Percentiles rank a stretch among this genome's conserved stretches.
phyloP scores from a whole-genome alignment of 2,888 invertebrate genomes.

The Tortricodes alternella region DNA sequence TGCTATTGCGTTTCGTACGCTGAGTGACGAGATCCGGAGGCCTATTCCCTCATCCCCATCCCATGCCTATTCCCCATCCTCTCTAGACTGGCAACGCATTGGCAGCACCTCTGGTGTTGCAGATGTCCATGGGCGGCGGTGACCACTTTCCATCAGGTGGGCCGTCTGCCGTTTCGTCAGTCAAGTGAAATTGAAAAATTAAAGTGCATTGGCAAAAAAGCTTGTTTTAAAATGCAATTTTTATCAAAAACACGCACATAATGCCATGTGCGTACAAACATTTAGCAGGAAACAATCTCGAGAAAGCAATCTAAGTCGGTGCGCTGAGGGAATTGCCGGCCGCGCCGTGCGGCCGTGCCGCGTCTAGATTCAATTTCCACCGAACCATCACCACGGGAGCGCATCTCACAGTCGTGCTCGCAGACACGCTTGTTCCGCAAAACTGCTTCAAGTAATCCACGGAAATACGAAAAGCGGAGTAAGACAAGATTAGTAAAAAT shows the following conservation, averaged over 20 bases:
- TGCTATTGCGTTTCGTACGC: no score
- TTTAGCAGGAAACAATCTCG: conserved; percentile 36
- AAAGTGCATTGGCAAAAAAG: no score
- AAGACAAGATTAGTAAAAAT: not conserved
- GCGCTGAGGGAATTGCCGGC: conserved; percentile 68
- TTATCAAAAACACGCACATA: not conserved
- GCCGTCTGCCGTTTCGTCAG: no score
- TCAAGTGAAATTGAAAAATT: no score
- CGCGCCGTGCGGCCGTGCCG: conserved; percentile 41
- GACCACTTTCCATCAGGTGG: no score
- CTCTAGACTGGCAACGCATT: no score
- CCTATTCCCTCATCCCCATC: no score
- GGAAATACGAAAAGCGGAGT: not conserved
- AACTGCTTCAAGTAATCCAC: not conserved
- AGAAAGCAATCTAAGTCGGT: conserved; percentile 70
- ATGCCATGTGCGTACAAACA: conserved; percentile 35
- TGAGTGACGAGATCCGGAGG: no score
- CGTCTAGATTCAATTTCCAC: conserved; percentile 70
- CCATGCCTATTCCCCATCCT: no score
- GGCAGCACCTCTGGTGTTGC: no score
- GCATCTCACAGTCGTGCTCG: conserved; percentile 37
- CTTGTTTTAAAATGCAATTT: not conserved
- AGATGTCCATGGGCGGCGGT: no score
- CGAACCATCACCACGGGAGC: conserved; percentile 56
- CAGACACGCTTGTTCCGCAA: conserved; percentile 17